Percentiles rank a stretch among this genome's conserved stretches.
Evolutionary conservation across 1,140 invertebrate species (phyloP).

Genomic region (Nautilus pompilius): DNA sequence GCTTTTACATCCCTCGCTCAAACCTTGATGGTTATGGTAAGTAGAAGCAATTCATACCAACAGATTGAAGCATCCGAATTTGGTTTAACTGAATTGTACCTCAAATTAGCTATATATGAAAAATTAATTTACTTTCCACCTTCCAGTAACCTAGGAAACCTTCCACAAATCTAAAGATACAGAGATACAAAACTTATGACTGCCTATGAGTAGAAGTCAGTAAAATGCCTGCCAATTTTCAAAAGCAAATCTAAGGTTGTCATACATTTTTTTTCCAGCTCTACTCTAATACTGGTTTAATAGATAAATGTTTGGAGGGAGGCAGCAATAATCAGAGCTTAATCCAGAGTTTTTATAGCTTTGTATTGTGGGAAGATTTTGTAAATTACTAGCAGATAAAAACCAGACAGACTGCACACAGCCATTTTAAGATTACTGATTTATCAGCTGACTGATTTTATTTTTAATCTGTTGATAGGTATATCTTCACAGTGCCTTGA

Average conservation of each 20-base stretch:
- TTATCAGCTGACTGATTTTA: neutral
- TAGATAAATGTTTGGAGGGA: neutral
- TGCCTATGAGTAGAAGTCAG: too few species aligned
- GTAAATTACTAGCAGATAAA: neutral
- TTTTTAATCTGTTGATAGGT: slow-evolving; percentile 36
- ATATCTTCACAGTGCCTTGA: slow-evolving; percentile 59
- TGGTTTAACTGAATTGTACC: neutral
- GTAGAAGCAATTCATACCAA: neutral
- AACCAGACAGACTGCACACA: neutral
- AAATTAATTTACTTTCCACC: neutral
- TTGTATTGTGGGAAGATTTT: neutral
- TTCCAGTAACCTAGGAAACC: neutral
- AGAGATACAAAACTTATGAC: too few species aligned
- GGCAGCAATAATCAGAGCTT: neutral
- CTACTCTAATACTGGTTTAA: neutral
- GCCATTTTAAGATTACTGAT: neutral
- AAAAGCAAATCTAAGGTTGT: too few species aligned
- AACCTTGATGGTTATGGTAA: slow-evolving; percentile 60
- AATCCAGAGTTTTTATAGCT: neutral
- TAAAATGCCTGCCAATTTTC: too few species aligned
- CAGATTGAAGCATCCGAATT: neutral
- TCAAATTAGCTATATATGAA: neutral
- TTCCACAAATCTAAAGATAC: too few species aligned
- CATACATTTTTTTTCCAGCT: too few species aligned
- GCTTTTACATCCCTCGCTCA: slow-evolving; percentile 60